Conservation (phyloP, 2,797 vertebrate species). For the Aratinga solstitialis region DNA sequence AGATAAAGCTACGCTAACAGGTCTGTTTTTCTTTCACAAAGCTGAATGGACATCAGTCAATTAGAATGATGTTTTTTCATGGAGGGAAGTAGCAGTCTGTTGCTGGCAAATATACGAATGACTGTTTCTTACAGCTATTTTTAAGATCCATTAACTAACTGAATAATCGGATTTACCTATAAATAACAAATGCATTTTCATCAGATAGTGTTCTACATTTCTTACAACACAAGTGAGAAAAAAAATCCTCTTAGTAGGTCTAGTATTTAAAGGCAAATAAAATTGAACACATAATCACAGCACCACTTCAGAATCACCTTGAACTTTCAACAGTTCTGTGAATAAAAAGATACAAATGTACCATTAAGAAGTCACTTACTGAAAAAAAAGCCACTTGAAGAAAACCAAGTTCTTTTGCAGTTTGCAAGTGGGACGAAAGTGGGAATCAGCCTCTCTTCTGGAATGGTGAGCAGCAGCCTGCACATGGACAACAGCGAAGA, state of each 20-base stretch:
- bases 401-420: conserved; percentile 1
- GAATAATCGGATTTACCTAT: conserved; percentile 66
- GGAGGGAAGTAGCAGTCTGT: not conserved
- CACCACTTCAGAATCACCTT: not conserved
- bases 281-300: not conserved
- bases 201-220: conserved; percentile 21
- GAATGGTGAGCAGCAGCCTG: not conserved
- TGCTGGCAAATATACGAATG: not conserved
- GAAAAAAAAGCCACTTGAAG: not conserved
- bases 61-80: not conserved
- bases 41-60: not conserved
- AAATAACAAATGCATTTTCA: conserved; percentile 60
- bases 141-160: conserved; percentile 39
- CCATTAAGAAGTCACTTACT: not conserved
- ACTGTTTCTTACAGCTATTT: not conserved
- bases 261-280: conserved; percentile 33
- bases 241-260: conserved; percentile 47
- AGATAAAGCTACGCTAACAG: conserved; percentile 9
- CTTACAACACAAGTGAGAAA: conserved; percentile 57
- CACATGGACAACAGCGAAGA: not conserved
- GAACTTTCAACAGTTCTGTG: not conserved
- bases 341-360: not conserved
- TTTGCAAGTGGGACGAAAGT: not conserved
- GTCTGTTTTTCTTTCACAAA: conserved; percentile 2
- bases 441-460: conserved; percentile 6